Conservation (phyloP, 2,888 invertebrate genomes). For the Tetranychus piercei region DNA sequence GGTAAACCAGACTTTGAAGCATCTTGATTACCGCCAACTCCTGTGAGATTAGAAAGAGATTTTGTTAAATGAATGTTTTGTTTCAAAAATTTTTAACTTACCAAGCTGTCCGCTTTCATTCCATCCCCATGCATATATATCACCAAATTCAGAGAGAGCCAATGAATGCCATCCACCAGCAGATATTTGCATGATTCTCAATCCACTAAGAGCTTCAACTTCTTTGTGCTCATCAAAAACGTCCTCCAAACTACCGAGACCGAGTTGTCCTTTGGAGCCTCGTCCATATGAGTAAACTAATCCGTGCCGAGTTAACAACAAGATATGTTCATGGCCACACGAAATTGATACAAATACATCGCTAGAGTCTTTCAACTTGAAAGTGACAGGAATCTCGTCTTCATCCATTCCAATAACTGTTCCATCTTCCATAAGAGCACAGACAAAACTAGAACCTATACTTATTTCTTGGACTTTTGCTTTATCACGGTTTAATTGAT, state of each 20-base stretch:
- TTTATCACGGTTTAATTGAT: neutral
- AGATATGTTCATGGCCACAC: constrained; percentile 62
- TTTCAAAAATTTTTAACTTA: constrained; percentile 29
- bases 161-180: constrained; percentile 74
- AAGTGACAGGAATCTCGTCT: neutral
- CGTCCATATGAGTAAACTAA: constrained; percentile 62
- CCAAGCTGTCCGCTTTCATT: constrained; percentile 73
- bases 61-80: neutral
- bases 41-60: neutral
- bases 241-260: constrained; percentile 50
- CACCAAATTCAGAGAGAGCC: constrained; percentile 43
- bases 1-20: neutral
- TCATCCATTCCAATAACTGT: constrained; percentile 8
- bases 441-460: constrained; percentile 20
- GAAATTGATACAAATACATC: constrained; percentile 33
- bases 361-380: neutral
- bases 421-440: constrained; percentile 20
- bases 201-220: constrained; percentile 51
- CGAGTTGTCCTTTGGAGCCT: constrained; percentile 73
- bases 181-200: constrained; percentile 48
- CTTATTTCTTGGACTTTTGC: constrained; percentile 15
- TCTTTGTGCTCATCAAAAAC: constrained; percentile 43
- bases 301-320: constrained; percentile 50
- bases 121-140: constrained; percentile 78
- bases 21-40: constrained; percentile 8